Evolutionary conservation across 2,797 vertebrate species (phyloP).

Genomic region (Rhinichthys osculus): DNA sequence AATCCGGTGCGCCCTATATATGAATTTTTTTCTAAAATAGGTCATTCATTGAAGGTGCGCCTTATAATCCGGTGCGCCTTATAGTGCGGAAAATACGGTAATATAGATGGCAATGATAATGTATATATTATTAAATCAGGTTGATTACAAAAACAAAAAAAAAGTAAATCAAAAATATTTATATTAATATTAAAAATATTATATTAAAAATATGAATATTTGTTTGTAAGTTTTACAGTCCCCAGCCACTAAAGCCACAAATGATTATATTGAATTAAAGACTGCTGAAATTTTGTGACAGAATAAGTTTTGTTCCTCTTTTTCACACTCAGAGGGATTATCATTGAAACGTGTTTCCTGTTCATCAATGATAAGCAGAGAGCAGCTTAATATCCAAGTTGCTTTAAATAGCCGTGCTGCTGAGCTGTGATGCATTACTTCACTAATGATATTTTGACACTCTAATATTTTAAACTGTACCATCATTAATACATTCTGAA

Average conservation of each 20-base stretch:
- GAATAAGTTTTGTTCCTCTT: slow-evolving; percentile 17
- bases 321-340: not conserved
- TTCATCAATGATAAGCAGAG: slow-evolving; percentile 34
- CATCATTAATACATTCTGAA: not conserved
- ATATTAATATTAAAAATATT: no score
- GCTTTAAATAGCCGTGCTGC: slow-evolving; percentile 1
- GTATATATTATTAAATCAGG: not conserved
- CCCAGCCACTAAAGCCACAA: not conserved
- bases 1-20: no score
- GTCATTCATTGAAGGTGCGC: no score
- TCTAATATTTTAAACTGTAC: not conserved
- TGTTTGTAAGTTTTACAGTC: not conserved
- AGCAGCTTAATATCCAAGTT: slow-evolving; percentile 11
- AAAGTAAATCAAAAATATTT: no score
- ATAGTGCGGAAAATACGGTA: no score
- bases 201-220: no score
- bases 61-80: no score
- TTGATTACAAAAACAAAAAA: not conserved
- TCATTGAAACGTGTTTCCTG: slow-evolving; percentile 6
- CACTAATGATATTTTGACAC: not conserved
- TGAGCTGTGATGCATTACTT: not conserved
- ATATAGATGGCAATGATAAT: not conserved
- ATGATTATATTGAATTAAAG: not conserved
- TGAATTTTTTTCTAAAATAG: no score
- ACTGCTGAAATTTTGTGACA: not conserved